Evolutionary conservation across 2,113 vertebrate species (phyloP).

Genomic region (Oncorhynchus keta): DNA sequence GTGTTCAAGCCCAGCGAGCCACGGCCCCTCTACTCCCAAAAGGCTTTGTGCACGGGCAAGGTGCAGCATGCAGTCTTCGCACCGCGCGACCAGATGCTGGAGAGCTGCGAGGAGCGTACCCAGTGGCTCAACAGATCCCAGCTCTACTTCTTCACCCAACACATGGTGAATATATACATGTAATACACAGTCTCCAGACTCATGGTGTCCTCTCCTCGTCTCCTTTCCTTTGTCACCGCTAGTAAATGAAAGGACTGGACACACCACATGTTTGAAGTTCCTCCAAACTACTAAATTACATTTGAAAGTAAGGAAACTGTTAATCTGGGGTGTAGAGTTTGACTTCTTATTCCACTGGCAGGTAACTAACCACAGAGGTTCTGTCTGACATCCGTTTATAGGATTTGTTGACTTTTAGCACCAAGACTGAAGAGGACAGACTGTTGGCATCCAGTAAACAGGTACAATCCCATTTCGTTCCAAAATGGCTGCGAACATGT

Average conservation of each 20-base stretch:
- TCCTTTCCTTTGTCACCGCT: background rate
- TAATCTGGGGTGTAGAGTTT: too few species aligned
- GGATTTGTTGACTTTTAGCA: conserved; percentile 88
- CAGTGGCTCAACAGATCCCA: conserved; percentile 91
- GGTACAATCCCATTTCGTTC: conserved; percentile 67
- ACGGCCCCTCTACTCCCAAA: conserved; percentile 83
- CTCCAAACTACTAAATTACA: too few species aligned
- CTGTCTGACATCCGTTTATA: conserved; percentile 50
- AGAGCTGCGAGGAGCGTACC: conserved; percentile 74
- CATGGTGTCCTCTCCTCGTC: background rate
- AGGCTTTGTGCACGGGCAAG: conserved; percentile 79
- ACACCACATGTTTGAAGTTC: background rate
- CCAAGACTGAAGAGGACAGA: conserved; percentile 80
- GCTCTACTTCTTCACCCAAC: conserved; percentile 83
- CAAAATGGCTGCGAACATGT: background rate
- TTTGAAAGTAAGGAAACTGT: too few species aligned
- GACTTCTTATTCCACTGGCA: background rate
- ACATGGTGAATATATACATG: conserved; percentile 74
- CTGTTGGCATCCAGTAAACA: conserved; percentile 84
- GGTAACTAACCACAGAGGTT: background rate
- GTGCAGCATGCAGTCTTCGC: conserved; percentile 84
- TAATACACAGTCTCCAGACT: background rate
- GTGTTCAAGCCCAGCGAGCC: conserved; percentile 91
- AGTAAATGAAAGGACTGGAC: background rate
- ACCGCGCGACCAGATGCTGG: conserved; percentile 82